These are phyloP conservation scores for Chascanopsetta lugubris DNA, from an alignment of 2,113 vertebrate genomes.

Conservation along the genomic window DNA sequence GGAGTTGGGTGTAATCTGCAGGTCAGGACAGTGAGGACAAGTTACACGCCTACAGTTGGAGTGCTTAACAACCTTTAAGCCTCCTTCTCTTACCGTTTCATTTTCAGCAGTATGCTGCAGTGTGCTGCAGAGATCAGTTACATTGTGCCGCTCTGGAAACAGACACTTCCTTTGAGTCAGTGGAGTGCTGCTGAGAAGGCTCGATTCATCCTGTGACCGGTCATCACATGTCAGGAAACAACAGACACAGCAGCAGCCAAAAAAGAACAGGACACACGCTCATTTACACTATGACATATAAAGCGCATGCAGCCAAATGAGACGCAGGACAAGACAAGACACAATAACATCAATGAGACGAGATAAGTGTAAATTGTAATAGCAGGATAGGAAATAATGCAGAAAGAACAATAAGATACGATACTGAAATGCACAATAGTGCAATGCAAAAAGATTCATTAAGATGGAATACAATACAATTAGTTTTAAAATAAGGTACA, in stretches of 20 bases:
- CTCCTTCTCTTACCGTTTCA: constrained; percentile 54
- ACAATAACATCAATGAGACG: too few relatives aligned
- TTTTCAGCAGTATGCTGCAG: constrained; percentile 44
- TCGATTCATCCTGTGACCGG: constrained; percentile 50
- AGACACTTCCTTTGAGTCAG: constrained; percentile 55
- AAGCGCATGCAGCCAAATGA: not conserved
- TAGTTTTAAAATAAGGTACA: too few relatives aligned
- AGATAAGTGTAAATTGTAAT: too few relatives aligned
- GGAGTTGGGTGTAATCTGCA: constrained; percentile 55
- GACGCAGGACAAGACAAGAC: too few relatives aligned
- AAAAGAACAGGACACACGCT: not conserved
- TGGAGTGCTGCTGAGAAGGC: constrained; percentile 79
- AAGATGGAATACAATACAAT: too few relatives aligned
- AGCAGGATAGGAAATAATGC: too few relatives aligned
- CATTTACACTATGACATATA: not conserved
- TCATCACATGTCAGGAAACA: not conserved
- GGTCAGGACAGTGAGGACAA: not conserved
- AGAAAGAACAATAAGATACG: too few relatives aligned
- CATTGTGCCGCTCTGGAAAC: constrained; percentile 47
- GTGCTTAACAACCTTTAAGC: not conserved
- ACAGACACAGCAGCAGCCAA: not conserved
- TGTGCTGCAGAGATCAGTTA: constrained; percentile 57
- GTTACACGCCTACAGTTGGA: not conserved
- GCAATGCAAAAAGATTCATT: too few relatives aligned
- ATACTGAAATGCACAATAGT: too few relatives aligned